Percentiles rank a stretch among this genome's conserved stretches.
Conservation (phyloP, 2,888 invertebrate genomes). For the Pterostichus madidus region DNA sequence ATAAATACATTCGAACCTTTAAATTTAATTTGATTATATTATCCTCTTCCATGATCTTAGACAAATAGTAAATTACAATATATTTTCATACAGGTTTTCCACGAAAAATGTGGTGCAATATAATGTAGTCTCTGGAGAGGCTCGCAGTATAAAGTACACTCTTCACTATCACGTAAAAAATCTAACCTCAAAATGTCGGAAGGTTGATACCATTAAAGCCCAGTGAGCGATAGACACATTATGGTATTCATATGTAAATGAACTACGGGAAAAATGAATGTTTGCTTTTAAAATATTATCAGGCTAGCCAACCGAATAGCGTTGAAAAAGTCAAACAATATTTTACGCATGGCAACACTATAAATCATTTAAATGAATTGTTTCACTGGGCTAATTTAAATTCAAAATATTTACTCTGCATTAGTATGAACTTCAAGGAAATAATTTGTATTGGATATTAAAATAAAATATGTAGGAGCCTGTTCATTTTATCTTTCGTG, state of each 20-base stretch:
- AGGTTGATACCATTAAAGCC: constrained; percentile 7
- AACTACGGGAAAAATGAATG: constrained; percentile 17
- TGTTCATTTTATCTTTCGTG: no score
- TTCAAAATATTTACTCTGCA: constrained; percentile 18
- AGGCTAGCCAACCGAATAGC: background rate
- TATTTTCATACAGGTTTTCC: no score
- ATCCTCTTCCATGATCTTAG: no score
- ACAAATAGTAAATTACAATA: no score
- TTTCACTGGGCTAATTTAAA: background rate
- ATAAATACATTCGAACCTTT: no score
- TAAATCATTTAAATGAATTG: constrained; percentile 37
- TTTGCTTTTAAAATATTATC: constrained; percentile 43
- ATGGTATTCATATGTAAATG: constrained; percentile 27
- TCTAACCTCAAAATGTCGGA: constrained; percentile 4
- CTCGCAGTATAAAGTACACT: background rate
- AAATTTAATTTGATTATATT: no score
- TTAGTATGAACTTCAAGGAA: no score
- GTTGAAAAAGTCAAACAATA: constrained; percentile 16
- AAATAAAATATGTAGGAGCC: no score
- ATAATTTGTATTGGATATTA: no score
- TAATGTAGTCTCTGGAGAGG: background rate
- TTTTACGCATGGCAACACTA: constrained; percentile 18
- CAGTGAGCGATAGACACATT: constrained; percentile 15
- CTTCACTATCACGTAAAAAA: background rate
- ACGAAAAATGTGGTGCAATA: background rate